A percentile compares a stretch with the other conserved stretches of the same genome.
phyloP scores from a whole-genome alignment of 2,888 invertebrate species.

The Orthosia gracilis region DNA sequence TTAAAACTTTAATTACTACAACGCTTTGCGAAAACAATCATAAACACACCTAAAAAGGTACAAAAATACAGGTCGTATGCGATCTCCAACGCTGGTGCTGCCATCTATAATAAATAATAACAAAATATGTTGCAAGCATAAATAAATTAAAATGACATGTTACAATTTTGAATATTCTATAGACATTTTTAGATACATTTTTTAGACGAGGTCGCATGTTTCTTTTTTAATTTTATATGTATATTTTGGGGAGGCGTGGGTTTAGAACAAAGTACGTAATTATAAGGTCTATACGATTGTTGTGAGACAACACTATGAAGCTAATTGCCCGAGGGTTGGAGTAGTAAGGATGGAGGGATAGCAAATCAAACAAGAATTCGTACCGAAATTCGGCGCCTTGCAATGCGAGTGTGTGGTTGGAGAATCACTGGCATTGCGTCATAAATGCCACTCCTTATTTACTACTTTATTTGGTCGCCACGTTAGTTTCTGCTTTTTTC shows the following conservation, averaged over 20 bases:
- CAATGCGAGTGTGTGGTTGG: not conserved
- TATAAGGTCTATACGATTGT: constrained; percentile 42
- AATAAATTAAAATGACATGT: constrained; percentile 6
- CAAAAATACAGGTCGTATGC: constrained; percentile 39
- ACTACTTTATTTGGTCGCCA: not conserved
- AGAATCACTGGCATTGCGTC: not conserved
- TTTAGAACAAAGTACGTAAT: constrained; percentile 54
- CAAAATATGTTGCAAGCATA: constrained; percentile 29
- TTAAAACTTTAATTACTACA: constrained; percentile 31
- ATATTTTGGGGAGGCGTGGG: constrained; percentile 34
- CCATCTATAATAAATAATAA: constrained; percentile 39
- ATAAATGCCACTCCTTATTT: constrained; percentile 17
- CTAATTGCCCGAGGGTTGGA: not conserved
- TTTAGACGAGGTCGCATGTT: constrained; percentile 34
- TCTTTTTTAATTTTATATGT: constrained; percentile 30
- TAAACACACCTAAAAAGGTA: constrained; percentile 13
- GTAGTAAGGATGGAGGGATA: constrained; percentile 13
- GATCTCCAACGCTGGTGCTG: constrained; percentile 51
- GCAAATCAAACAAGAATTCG: not conserved
- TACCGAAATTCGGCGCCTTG: not conserved
- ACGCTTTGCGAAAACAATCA: constrained; percentile 36
- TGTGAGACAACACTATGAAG: constrained; percentile 39
- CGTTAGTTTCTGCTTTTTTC: not conserved
- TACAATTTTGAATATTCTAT: constrained; percentile 26
- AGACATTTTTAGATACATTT: constrained; percentile 43